A percentile compares a stretch with the other conserved stretches of the same genome.
Evolutionary conservation across 2,797 vertebrate genomes (phyloP).

Genomic region (Anguilla marmorata): DNA sequence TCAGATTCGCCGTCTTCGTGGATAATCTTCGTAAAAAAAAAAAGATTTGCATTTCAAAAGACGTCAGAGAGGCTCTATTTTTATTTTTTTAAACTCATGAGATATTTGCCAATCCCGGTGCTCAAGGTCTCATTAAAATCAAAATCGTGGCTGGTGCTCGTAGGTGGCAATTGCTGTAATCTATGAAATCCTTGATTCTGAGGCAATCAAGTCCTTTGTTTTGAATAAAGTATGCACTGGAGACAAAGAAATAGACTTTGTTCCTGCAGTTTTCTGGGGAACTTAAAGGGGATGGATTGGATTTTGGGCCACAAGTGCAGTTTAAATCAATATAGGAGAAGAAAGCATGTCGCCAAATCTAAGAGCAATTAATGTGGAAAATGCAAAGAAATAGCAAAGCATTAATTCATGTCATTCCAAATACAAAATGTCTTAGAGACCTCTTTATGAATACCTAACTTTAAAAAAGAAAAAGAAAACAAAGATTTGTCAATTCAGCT

Average conservation of each 20-base stretch:
- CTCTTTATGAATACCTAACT: not conserved
- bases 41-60: not conserved
- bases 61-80: not conserved
- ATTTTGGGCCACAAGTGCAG: not conserved
- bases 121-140: not conserved
- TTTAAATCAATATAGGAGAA: not conserved
- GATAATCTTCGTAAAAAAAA: not conserved
- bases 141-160: not conserved
- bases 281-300: not conserved
- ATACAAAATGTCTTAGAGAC: not conserved
- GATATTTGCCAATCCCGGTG: not conserved
- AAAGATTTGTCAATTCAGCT: not conserved
- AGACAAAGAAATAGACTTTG: not conserved
- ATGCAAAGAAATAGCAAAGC: not conserved
- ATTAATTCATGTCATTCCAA: not conserved
- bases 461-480: not conserved
- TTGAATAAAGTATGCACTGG: not conserved
- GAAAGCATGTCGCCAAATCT: not conserved
- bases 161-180: not conserved
- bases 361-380: not conserved
- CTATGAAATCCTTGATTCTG: not conserved
- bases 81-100: not conserved
- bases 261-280: not conserved
- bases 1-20: not conserved
- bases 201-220: slow-evolving; percentile 1